Base-by-base conservation (phyloP, 2,888 invertebrate genomes). In the Heliconius erato region DNA sequence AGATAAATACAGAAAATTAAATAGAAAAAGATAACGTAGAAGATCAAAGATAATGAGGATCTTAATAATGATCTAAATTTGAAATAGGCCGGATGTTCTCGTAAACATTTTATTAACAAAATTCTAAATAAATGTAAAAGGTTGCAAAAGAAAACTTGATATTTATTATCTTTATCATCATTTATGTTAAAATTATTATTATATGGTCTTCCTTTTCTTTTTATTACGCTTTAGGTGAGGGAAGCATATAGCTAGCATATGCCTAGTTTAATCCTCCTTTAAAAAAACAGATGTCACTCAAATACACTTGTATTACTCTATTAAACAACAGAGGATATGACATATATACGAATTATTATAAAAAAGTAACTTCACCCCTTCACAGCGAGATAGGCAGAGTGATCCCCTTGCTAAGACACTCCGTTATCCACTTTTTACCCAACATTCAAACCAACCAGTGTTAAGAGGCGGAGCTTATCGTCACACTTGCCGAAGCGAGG, bases 41-140 rank as follows among this genome's bases (percentile, higher is more conserved):
- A 67, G 16, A 67, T 67, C 67, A 67, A 67, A 67, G 67, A 67
- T 67, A 67, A 67, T 67, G 16, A 67, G 67, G n/a, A 71, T 71
- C 44, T n/a, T 44, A 71, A 71, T 71, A 71, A 44, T 71, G 71
- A 71, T 44, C 44, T 44, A 44, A 71, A 44, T 71, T 26, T 44
- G 40, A 35, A 44, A 71, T 26, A 44, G n/a, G n/a, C 40, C n/a
- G 14, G 69, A 40, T 14, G 69, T 35, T 71, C 69, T 71, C 12
- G 35, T 71, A 71, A 71, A 35, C 35, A 59, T 59, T 59, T 76
- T n/a, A 59, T 32, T 59, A 76, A 59, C 32, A 59, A 63, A 59
- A 26, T 71, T 35, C 35, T 14, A 44, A 44, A n/a, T n/a, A 40
- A 23, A n/a, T 0, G 12, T n/a, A 40, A 40, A 40, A 40, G n/a